A percentile compares a stretch with the other conserved stretches of the same genome.
phyloP scores from a whole-genome alignment of 2,113 vertebrate species.

The Mixornis gularis region DNA sequence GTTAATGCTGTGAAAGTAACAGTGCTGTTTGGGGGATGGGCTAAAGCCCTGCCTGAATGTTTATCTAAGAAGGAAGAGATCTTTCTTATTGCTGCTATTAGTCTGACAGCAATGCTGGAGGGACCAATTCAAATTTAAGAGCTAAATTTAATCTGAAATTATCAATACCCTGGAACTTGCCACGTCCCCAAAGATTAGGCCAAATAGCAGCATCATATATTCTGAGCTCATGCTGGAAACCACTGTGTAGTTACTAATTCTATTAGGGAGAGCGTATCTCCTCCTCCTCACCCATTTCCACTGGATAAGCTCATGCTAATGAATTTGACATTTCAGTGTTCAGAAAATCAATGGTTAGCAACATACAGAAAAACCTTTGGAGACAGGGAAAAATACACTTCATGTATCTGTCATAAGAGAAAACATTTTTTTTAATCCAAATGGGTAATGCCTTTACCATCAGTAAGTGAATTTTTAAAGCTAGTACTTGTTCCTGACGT shows the following conservation, averaged over 20 bases:
- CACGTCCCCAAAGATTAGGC: slow-evolving; percentile 49
- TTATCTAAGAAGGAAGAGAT: slow-evolving; percentile 48
- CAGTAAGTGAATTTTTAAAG: not conserved
- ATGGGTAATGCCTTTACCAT: not conserved
- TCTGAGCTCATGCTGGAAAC: not conserved
- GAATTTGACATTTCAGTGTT: not conserved
- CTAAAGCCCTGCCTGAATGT: not conserved
- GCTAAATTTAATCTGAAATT: slow-evolving; percentile 57
- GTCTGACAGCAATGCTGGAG: slow-evolving; percentile 56
- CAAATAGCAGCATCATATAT: not conserved
- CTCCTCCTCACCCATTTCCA: not conserved
- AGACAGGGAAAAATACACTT: not conserved
- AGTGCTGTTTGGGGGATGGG: not conserved
- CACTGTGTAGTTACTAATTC: not conserved
- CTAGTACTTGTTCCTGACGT: not conserved
- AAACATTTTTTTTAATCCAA: not conserved
- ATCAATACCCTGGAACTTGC: slow-evolving; percentile 59
- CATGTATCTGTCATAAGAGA: not conserved
- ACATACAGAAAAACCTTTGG: not conserved
- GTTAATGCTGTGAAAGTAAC: slow-evolving; percentile 1
- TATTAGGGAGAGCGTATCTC: not conserved
- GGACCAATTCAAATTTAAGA: slow-evolving; percentile 45
- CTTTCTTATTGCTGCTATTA: slow-evolving; percentile 32
- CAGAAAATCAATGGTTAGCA: not conserved
- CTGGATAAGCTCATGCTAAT: not conserved